phyloP scores from a whole-genome alignment of 2,888 invertebrate genomes.

The Yponomeuta plumbellus region DNA sequence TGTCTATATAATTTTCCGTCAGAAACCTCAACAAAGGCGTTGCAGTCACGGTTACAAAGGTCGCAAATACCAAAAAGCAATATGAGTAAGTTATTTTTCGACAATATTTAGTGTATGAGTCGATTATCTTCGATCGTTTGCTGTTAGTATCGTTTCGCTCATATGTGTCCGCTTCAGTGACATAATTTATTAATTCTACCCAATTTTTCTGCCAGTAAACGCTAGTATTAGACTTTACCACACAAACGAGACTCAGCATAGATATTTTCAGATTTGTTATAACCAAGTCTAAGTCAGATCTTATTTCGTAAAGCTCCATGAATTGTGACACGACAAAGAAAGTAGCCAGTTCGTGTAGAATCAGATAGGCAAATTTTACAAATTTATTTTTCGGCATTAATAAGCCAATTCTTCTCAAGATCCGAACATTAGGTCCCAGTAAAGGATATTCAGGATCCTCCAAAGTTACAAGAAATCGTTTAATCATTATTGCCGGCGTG shows the following conservation, averaged over 20 bases:
- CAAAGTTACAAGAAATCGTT: slow-evolving; percentile 33
- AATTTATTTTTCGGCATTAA: slow-evolving; percentile 43
- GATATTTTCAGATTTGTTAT: slow-evolving; percentile 59
- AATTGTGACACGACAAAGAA: slow-evolving; percentile 54
- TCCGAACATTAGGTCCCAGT: slow-evolving; percentile 57
- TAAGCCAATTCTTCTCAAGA: slow-evolving; percentile 42
- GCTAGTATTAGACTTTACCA: slow-evolving; percentile 49
- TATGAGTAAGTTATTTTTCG: slow-evolving; percentile 50
- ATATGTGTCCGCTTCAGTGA: slow-evolving; percentile 50
- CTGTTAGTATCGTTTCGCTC: slow-evolving; percentile 43
- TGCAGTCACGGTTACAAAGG: slow-evolving; percentile 39
- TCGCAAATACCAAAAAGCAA: slow-evolving; percentile 50
- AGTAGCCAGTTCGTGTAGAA: slow-evolving; percentile 43
- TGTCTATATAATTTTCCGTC: not conserved
- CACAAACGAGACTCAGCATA: slow-evolving; percentile 56
- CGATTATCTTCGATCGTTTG: slow-evolving; percentile 36
- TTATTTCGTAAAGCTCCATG: slow-evolving; percentile 51
- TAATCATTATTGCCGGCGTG: not conserved
- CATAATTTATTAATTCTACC: slow-evolving; percentile 48
- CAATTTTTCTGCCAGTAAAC: slow-evolving; percentile 51
- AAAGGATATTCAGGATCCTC: slow-evolving; percentile 46
- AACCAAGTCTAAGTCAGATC: slow-evolving; percentile 48
- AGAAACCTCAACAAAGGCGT: slow-evolving; percentile 46
- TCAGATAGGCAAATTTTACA: slow-evolving; percentile 33
- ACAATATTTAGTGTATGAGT: slow-evolving; percentile 51